Evolutionary conservation across 2,888 invertebrate genomes (phyloP).

Genomic region (Syrphus vitripennis): DNA sequence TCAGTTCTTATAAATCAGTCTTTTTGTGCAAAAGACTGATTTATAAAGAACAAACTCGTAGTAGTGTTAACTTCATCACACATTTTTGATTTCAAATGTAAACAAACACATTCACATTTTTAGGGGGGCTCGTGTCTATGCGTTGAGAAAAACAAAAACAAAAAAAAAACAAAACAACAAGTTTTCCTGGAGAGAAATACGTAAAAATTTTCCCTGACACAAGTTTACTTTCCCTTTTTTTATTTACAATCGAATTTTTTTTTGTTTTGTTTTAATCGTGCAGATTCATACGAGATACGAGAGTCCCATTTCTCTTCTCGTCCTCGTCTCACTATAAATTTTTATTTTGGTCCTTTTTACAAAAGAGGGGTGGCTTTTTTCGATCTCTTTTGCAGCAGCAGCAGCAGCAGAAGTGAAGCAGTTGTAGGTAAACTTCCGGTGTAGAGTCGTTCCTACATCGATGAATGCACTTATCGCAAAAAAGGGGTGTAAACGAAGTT

Average conservation of each 20-base stretch:
- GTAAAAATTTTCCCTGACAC: conserved; percentile 27
- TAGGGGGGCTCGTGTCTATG: conserved; percentile 23
- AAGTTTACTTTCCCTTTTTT: conserved; percentile 61
- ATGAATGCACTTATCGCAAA: conserved; percentile 69
- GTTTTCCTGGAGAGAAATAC: conserved; percentile 36
- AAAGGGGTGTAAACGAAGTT: conserved; percentile 74
- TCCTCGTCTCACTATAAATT: conserved; percentile 50
- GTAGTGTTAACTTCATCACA: conserved; percentile 11
- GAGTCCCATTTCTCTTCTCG: conserved; percentile 53
- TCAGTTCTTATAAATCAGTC: too few relatives aligned
- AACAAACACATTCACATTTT: conserved; percentile 24
- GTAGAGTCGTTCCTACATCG: conserved; percentile 55
- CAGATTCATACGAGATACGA: conserved; percentile 36
- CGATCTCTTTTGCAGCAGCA: conserved; percentile 52
- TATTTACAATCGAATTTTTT: conserved; percentile 16
- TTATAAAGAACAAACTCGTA: background rate
- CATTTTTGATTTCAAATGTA: background rate
- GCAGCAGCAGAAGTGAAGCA: conserved; percentile 28
- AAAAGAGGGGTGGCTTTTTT: conserved; percentile 70
- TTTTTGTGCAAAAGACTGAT: background rate
- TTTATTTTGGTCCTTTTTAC: conserved; percentile 63
- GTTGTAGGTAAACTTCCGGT: conserved; percentile 68
- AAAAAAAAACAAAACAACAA: conserved; percentile 56
- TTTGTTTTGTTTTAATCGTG: conserved; percentile 28
- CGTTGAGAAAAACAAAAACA: background rate